These are phyloP conservation scores for Zophobas atratus DNA, from an alignment of 1,140 invertebrate genomes.

Conservation along the genomic window DNA sequence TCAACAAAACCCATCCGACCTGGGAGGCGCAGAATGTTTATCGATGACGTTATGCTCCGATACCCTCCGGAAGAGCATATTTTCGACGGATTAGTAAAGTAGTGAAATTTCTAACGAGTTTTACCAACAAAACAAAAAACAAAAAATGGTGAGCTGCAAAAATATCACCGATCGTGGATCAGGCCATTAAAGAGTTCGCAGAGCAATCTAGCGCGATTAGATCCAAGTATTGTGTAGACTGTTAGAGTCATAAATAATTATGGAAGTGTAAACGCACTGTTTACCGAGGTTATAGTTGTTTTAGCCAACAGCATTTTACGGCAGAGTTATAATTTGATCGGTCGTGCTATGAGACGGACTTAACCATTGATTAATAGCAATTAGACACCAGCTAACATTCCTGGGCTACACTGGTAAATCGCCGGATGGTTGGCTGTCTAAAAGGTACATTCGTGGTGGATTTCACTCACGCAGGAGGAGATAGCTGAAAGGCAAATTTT, in stretches of 20 bases:
- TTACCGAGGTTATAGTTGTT: conserved; percentile 64
- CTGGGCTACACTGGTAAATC: conserved; percentile 39
- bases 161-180: conserved; percentile 44
- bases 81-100: background rate
- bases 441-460: too few relatives aligned
- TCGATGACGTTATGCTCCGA: conserved; percentile 29
- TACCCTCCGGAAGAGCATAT: background rate
- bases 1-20: conserved; percentile 15
- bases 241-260: conserved; percentile 62
- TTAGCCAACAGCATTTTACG: conserved; percentile 50
- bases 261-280: conserved; percentile 66
- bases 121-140: too few relatives aligned
- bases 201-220: conserved; percentile 37
- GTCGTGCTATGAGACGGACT: conserved; percentile 65
- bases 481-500: too few relatives aligned
- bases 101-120: too few relatives aligned
- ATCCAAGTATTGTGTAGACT: conserved; percentile 37
- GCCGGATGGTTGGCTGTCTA: background rate
- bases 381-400: conserved; percentile 50
- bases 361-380: conserved; percentile 67
- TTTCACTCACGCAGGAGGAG: too few relatives aligned
- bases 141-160: background rate
- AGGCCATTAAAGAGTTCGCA: conserved; percentile 19
- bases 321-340: conserved; percentile 67
- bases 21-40: conserved; percentile 14